Evolutionary conservation across 2,888 invertebrate species (phyloP).

Genomic region (Eurois occulta): DNA sequence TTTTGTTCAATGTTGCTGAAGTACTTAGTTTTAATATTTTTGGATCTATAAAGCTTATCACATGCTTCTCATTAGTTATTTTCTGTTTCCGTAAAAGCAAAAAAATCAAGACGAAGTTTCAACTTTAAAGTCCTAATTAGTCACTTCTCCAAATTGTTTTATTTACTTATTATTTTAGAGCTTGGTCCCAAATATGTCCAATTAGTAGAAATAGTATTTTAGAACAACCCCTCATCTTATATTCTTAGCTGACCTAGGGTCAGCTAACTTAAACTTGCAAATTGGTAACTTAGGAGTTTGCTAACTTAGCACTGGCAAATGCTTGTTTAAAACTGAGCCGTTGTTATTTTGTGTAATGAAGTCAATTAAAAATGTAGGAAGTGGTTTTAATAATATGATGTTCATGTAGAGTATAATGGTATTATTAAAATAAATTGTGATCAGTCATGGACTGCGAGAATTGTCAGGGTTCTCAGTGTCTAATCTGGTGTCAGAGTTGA

Average conservation of each 20-base stretch:
- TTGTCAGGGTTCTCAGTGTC: neutral
- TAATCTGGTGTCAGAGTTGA: too few species aligned
- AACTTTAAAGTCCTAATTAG: neutral
- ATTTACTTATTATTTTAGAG: neutral
- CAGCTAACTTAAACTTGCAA: constrained; percentile 40
- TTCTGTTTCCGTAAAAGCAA: neutral
- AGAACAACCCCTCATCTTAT: neutral
- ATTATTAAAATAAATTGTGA: neutral
- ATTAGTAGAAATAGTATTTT: neutral
- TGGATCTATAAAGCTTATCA: neutral
- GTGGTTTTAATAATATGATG: neutral
- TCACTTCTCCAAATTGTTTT: neutral
- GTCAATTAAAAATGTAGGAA: constrained; percentile 13
- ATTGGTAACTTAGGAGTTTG: constrained; percentile 31
- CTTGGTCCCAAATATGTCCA: neutral
- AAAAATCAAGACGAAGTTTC: neutral
- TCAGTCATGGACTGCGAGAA: neutral
- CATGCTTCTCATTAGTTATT: neutral
- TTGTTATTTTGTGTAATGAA: neutral
- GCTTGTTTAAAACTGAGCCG: constrained; percentile 28
- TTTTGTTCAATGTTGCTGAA: too few species aligned
- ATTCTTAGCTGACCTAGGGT: constrained; percentile 37
- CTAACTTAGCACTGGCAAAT: constrained; percentile 22
- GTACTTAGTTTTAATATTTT: neutral
- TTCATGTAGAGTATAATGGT: neutral